phyloP scores from a whole-genome alignment of 1,140 invertebrate genomes.

The Popillia japonica region DNA sequence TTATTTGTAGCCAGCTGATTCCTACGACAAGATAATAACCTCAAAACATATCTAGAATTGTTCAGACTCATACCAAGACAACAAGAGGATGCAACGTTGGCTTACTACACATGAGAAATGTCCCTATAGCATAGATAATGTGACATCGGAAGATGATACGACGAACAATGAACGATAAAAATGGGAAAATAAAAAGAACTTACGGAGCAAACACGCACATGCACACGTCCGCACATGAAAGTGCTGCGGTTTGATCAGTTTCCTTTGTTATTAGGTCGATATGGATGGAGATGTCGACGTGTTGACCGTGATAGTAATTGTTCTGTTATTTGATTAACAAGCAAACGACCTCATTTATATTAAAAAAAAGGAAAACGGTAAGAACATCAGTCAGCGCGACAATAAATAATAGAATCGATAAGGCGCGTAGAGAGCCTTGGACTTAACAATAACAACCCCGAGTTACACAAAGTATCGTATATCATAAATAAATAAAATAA shows the following conservation, averaged over 20 bases:
- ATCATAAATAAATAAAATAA: not conserved
- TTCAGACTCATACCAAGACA: no score
- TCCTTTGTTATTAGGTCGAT: slow-evolving; percentile 26
- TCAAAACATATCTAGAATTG: no score
- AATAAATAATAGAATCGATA: slow-evolving; percentile 25
- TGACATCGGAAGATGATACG: no score
- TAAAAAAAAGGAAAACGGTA: not conserved
- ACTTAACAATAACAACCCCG: slow-evolving; percentile 30
- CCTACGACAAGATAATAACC: no score
- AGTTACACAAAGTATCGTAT: not conserved
- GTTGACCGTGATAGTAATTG: slow-evolving; percentile 21
- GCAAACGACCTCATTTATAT: slow-evolving; percentile 13
- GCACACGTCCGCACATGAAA: not conserved
- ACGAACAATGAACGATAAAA: no score
- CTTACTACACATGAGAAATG: no score
- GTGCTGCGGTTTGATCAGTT: not conserved
- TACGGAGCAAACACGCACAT: not conserved
- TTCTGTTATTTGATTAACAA: slow-evolving; percentile 27
- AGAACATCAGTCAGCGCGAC: slow-evolving; percentile 12
- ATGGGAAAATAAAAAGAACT: no score
- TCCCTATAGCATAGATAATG: no score
- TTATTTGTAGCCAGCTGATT: no score
- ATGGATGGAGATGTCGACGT: not conserved
- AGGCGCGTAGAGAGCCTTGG: slow-evolving; percentile 11
- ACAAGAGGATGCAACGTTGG: no score